Conservation (phyloP, 2,888 invertebrate species). For the Lottia scabra region DNA sequence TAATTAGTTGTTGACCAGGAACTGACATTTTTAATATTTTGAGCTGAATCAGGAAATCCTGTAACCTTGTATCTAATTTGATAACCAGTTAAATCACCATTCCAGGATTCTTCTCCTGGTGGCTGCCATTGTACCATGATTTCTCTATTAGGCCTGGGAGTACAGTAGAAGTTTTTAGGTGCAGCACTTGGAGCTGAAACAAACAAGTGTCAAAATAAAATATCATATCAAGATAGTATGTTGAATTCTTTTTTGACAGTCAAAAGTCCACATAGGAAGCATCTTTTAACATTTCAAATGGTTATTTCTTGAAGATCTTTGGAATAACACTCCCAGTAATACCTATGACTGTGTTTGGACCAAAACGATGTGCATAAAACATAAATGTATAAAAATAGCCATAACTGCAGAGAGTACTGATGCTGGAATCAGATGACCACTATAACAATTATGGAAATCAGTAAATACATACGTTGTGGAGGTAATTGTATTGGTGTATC, state of each 20-base stretch:
- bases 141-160: slow-evolving; percentile 92
- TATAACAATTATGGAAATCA: too few relatives aligned
- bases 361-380: too few relatives aligned
- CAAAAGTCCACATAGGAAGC: too few relatives aligned
- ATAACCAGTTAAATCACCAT: slow-evolving; percentile 94
- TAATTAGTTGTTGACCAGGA: slow-evolving; percentile 72
- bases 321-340: too few relatives aligned
- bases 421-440: too few relatives aligned
- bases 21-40: slow-evolving; percentile 78
- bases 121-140: slow-evolving; percentile 97
- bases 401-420: too few relatives aligned
- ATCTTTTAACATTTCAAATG: too few relatives aligned
- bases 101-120: slow-evolving; percentile 92
- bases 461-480: slow-evolving; percentile 85
- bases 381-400: too few relatives aligned
- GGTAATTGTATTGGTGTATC: slow-evolving; percentile 86
- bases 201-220: slow-evolving; percentile 2
- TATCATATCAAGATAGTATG: too few relatives aligned
- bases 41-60: slow-evolving; percentile 79
- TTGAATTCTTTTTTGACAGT: too few relatives aligned
- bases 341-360: too few relatives aligned
- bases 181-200: slow-evolving; percentile 92
- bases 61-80: slow-evolving; percentile 90
- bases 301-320: too few relatives aligned
- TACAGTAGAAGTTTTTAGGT: slow-evolving; percentile 93